These are phyloP conservation scores for Miniopterus natalensis DNA, from an alignment of 2,113 vertebrate genomes.

Conservation along the genomic window DNA sequence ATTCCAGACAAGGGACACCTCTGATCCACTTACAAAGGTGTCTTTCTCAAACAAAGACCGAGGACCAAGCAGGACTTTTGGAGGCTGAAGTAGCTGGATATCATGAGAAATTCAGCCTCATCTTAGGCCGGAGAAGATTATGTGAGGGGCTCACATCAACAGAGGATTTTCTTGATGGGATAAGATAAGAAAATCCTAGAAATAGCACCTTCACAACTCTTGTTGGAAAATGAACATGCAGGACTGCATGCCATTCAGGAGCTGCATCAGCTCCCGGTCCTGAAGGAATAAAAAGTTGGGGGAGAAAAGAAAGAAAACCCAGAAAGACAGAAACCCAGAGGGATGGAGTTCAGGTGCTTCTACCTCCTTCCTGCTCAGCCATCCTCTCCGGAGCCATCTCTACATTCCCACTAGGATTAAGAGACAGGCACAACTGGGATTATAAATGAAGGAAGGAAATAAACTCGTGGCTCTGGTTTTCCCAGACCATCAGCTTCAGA, in stretches of 20 bases:
- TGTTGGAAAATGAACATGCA: background rate
- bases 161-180: background rate
- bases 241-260: background rate
- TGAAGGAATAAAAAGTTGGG: background rate
- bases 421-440: background rate
- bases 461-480: background rate
- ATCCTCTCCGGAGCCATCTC: background rate
- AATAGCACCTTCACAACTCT: rapidly evolving
- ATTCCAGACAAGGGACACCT: background rate
- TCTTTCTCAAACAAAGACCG: background rate
- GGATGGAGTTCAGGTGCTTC: background rate
- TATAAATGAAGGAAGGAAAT: background rate
- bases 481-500: background rate
- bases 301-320: background rate
- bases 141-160: background rate
- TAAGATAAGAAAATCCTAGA: background rate
- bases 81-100: background rate
- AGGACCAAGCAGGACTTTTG: background rate
- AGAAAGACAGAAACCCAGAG: background rate
- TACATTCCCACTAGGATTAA: background rate
- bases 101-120: background rate
- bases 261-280: background rate
- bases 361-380: background rate
- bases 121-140: background rate
- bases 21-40: background rate